Conservation (phyloP, 2,113 vertebrate genomes). For the Grallaria varia region DNA sequence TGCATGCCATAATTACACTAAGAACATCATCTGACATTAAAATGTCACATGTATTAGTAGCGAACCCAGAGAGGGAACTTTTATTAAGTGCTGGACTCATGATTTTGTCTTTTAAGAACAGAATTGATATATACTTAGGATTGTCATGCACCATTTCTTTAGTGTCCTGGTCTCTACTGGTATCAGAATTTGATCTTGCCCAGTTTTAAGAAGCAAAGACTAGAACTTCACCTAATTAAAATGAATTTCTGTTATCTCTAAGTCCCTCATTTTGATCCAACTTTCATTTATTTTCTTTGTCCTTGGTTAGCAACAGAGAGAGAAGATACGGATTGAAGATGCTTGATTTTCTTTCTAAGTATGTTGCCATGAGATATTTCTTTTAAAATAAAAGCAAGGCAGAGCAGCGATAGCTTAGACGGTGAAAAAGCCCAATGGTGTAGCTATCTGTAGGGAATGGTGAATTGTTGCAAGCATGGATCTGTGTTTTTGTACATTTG, state of each 20-base stretch:
- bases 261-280: neutral
- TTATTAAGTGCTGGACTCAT: neutral
- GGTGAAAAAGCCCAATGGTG: neutral
- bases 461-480: neutral
- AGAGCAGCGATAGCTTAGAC: neutral
- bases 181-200: neutral
- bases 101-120: neutral
- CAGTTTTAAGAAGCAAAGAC: neutral
- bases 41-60: conserved; percentile 2
- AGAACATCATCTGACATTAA: neutral
- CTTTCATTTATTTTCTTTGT: neutral
- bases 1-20: neutral
- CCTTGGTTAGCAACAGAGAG: neutral
- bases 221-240: neutral
- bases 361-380: neutral
- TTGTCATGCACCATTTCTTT: neutral
- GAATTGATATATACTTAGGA: neutral
- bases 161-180: neutral
- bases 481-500: conserved; percentile 16
- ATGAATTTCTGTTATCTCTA: neutral
- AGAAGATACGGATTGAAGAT: neutral
- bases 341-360: neutral
- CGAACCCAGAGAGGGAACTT: neutral
- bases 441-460: neutral
- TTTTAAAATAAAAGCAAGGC: neutral